Evolutionary conservation across 2,888 invertebrate genomes (phyloP), one percentile per base, ranked within the genome.

Genomic region (Dryocosmus kuriphilus): DNA sequence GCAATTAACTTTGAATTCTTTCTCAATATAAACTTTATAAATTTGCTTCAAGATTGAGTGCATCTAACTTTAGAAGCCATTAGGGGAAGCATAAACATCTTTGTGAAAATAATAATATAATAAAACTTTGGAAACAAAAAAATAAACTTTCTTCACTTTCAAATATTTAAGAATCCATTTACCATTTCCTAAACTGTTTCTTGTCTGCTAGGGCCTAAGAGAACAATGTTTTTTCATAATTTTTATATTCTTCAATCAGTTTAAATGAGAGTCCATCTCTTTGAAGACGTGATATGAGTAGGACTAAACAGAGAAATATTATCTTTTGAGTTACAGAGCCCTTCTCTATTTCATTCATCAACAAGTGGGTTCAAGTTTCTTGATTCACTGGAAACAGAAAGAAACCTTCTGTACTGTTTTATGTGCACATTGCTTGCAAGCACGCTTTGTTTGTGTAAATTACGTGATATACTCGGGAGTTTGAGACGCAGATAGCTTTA

Each of bases 291-390:
- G 41, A 4, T 5, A 41, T 41, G 14, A 4, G 0, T 3, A 41
- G 41, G 41, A 41, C 14, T 27, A 65, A 22, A 65, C 38, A 35
- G 24, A 32, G 14, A 35, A 63, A 65, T 46, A 67, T 41, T 41
- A 67, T 67, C 67, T 67, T 67, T 46, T 67, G 27, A 67, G 19
- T 67, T 67, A 27, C 8, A 67, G 41, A 67, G 41, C 46, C 19
- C 27, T 38, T 27, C 19, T 46, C 24, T 67, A 38, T 67, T 24
- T 35, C 38, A 27, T 41, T 41, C 24, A 67, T 67, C 67, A 67
- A 67, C 46, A 67, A 67, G 38, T 46, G 46, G 22, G 67, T 67
- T 67, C 46, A 67, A 67, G 67, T 67, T 67, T 46, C 38, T 38
- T 46, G 41, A 38, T 41, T 41, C 41, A 67, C 19, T 67, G 24